Percentiles rank a stretch among this genome's conserved stretches.
phyloP scores from a whole-genome alignment of 1,140 invertebrate genomes.

The Mactra quadrangularis region DNA sequence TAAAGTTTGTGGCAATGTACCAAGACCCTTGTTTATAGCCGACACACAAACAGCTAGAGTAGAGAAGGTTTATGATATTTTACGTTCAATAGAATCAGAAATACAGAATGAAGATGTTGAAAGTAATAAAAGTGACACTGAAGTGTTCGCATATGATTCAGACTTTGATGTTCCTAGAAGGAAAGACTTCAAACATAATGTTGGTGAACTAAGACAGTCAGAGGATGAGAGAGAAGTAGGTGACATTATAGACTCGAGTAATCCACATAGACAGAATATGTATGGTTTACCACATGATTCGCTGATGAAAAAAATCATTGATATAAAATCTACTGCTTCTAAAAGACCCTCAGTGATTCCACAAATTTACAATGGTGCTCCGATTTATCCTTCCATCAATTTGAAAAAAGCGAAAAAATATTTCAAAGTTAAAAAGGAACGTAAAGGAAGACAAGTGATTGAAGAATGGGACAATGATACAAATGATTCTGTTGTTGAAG shows the following conservation, averaged over 20 bases:
- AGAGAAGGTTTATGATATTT: background rate
- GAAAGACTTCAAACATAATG: too few species aligned
- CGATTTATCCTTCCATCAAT: too few species aligned
- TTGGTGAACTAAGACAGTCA: too few species aligned
- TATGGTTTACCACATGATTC: slow-evolving; percentile 24
- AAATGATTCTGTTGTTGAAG: too few species aligned
- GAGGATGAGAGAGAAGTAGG: background rate
- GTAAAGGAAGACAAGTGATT: too few species aligned
- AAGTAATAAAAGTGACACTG: background rate
- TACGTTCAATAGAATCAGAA: background rate
- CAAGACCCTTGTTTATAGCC: slow-evolving; percentile 18
- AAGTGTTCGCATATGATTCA: background rate
- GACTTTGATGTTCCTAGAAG: too few species aligned
- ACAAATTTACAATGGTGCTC: too few species aligned
- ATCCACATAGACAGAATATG: slow-evolving; percentile 1
- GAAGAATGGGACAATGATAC: too few species aligned
- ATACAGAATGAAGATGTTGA: background rate
- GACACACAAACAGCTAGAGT: background rate
- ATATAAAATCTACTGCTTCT: background rate
- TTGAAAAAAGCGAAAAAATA: too few species aligned
- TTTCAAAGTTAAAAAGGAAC: too few species aligned
- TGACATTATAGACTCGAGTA: background rate
- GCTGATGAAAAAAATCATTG: slow-evolving; percentile 7
- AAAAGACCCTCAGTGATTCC: slow-evolving; percentile 2
- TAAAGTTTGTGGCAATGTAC: background rate